Conservation (phyloP, 2,797 vertebrate genomes). For the Varecia variegata region DNA sequence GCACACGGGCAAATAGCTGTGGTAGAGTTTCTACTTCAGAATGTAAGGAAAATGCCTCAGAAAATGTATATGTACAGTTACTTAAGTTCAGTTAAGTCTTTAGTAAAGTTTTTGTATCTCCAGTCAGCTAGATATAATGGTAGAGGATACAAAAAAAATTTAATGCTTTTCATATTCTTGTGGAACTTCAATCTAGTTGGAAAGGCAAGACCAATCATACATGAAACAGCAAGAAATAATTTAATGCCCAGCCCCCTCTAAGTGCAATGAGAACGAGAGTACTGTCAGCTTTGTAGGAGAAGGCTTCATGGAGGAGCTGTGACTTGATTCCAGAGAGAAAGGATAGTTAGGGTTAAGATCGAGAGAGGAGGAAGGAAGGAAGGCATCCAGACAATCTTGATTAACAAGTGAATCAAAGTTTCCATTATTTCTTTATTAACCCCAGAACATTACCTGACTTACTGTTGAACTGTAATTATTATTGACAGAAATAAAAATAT, state of each 20-base stretch:
- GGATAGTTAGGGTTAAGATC: neutral
- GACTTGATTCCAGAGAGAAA: neutral
- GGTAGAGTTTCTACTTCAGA: constrained; percentile 98
- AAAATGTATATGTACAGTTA: constrained; percentile 41
- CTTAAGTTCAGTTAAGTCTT: constrained; percentile 17
- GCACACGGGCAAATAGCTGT: constrained; percentile 99
- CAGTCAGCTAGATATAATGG: neutral
- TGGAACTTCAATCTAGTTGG: neutral
- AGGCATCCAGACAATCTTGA: neutral
- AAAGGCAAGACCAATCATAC: neutral
- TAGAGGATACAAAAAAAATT: neutral
- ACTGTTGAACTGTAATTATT: constrained; percentile 5
- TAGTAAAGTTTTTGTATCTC: constrained; percentile 10
- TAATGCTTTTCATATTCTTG: neutral
- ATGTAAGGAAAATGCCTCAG: constrained; percentile 86
- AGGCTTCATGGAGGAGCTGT: neutral
- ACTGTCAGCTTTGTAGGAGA: neutral
- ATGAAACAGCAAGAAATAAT: neutral
- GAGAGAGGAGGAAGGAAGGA: neutral
- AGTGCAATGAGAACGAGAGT: neutral
- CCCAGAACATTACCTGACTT: neutral
- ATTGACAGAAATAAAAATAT: neutral
- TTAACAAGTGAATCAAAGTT: neutral
- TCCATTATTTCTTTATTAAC: neutral
- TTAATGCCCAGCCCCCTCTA: neutral